Percentiles rank a stretch among this genome's conserved stretches.
These are phyloP conservation scores for Amphiprion clarkii DNA, from an alignment of 2,797 vertebrate species.

Conservation along the genomic window DNA sequence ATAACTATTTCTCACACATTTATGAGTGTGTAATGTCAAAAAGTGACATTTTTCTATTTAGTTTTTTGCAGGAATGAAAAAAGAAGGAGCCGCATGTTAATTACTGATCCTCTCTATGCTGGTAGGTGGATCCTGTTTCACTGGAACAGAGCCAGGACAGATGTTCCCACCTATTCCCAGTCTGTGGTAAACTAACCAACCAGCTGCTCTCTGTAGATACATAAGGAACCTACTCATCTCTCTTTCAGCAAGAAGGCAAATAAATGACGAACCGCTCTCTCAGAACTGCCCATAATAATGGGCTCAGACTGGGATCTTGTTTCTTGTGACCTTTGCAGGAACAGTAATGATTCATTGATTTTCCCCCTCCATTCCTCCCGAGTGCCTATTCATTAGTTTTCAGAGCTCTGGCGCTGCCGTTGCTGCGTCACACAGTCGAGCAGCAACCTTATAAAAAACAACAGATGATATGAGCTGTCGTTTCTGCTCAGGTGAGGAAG, in stretches of 20 bases:
- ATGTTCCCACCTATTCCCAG: too few species aligned
- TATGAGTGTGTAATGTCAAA: too few species aligned
- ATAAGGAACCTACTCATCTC: too few species aligned
- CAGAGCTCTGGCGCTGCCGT: not conserved
- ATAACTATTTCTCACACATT: too few species aligned
- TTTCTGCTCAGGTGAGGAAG: not conserved
- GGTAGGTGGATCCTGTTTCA: too few species aligned
- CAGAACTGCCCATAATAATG: not conserved
- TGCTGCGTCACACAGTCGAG: not conserved
- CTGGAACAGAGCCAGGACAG: too few species aligned
- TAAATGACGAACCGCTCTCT: not conserved
- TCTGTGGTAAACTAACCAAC: too few species aligned
- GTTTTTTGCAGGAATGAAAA: not conserved
- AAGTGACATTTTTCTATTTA: not conserved
- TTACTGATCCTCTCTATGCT: not conserved
- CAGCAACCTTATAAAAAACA: not conserved
- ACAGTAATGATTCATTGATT: not conserved
- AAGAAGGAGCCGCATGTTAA: not conserved
- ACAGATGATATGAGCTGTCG: conserved; percentile 5
- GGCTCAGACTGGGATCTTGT: not conserved
- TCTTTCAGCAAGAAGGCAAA: too few species aligned
- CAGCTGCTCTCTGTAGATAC: too few species aligned
- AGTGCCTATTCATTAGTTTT: not conserved
- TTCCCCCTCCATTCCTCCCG: not conserved
- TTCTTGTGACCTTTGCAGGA: not conserved